Conservation (phyloP, 1,140 invertebrate species). For the Drosophila lacteicornis region DNA sequence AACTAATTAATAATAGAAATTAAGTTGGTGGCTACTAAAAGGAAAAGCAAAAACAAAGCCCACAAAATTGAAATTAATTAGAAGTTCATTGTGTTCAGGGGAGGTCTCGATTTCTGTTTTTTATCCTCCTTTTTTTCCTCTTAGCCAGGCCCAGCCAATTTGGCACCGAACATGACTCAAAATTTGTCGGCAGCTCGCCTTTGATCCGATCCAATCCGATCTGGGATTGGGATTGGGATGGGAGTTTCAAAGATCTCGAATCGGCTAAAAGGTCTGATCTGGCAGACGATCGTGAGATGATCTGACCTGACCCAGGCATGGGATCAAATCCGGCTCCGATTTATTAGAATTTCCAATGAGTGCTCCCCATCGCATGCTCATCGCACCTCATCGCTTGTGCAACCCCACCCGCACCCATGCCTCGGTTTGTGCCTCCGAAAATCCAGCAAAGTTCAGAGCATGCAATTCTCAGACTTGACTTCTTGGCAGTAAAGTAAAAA, state of each 20-base stretch:
- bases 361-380: conserved; percentile 30
- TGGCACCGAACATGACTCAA: conserved; percentile 56
- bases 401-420: conserved; percentile 26
- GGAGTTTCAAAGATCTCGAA: not conserved
- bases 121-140: conserved; percentile 4
- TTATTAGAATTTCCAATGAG: conserved; percentile 53
- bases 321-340: conserved; percentile 24
- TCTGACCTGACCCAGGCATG: conserved; percentile 42
- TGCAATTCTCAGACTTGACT: conserved; percentile 65
- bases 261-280: not conserved
- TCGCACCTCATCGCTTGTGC: conserved; percentile 42
- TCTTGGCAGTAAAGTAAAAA: conserved; percentile 39
- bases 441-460: conserved; percentile 69
- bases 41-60: conserved; percentile 31
- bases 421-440: not conserved
- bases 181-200: conserved; percentile 42
- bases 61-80: conserved; percentile 66
- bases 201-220: conserved; percentile 23
- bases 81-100: conserved; percentile 54
- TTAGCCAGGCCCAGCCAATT: conserved; percentile 47
- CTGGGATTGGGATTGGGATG: conserved; percentile 1
- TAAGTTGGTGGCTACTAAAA: conserved; percentile 34
- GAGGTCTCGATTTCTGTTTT: conserved; percentile 21
- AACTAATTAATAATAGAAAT: conserved; percentile 76
- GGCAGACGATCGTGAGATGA: conserved; percentile 31